Conservation (phyloP, 2,797 vertebrate species). For the Pelodytes ibericus region DNA sequence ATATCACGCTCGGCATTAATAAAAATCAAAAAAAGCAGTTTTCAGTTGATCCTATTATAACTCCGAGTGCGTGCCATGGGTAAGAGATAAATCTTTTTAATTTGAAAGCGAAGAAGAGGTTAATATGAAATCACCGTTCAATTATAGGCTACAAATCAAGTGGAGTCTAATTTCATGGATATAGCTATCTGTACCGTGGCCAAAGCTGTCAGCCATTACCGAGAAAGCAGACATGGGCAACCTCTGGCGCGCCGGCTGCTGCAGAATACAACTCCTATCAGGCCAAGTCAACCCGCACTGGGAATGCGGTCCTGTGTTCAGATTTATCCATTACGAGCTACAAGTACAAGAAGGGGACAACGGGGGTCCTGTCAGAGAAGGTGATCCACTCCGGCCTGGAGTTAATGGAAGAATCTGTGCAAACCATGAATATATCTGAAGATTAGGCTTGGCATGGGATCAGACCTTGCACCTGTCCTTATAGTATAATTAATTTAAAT, state of each 20-base stretch:
- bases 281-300: not conserved
- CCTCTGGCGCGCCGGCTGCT: not conserved
- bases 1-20: not conserved
- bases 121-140: not conserved
- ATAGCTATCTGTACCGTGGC: not conserved
- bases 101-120: conserved; percentile 11
- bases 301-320: too few species aligned
- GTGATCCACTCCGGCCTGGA: too few species aligned
- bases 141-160: conserved; percentile 21
- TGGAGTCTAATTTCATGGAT: not conserved
- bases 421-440: too few species aligned
- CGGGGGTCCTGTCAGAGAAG: too few species aligned
- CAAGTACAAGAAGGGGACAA: too few species aligned
- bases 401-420: too few species aligned
- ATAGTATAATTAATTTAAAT: too few species aligned
- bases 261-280: not conserved
- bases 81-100: not conserved
- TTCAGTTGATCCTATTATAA: not conserved
- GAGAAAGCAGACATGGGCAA: not conserved
- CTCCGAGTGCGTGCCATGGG: not conserved
- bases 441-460: not conserved
- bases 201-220: not conserved
- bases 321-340: too few species aligned
- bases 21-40: not conserved
- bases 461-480: too few species aligned